Conservation (phyloP, 2,888 invertebrate species). For the Mimachlamys varia region DNA sequence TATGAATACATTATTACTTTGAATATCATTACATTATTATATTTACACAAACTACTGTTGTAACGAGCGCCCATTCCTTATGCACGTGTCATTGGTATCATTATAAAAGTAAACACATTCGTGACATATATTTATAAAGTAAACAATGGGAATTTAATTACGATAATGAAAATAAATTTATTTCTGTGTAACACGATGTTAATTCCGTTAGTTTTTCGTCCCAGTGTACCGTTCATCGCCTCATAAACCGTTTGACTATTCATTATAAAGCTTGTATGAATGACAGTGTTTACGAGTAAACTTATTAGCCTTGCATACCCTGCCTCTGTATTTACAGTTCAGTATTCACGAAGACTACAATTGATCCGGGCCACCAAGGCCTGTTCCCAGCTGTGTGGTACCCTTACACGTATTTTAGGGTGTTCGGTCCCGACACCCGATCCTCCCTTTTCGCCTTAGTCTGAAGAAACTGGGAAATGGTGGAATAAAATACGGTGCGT, state of each 20-base stretch:
- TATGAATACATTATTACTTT: too few relatives aligned
- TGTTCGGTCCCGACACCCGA: neutral
- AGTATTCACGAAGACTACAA: slow-evolving; percentile 14
- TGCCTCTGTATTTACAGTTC: neutral
- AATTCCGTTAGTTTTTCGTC: slow-evolving; percentile 4
- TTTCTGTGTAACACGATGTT: neutral
- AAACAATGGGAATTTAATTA: neutral
- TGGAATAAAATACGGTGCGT: neutral
- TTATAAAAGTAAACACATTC: neutral
- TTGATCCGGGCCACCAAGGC: neutral
- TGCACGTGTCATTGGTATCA: neutral
- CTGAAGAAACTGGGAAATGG: slow-evolving; percentile 31
- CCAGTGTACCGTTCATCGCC: slow-evolving; percentile 21
- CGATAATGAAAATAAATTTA: neutral
- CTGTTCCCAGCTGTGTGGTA: slow-evolving; percentile 31
- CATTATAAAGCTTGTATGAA: slow-evolving; percentile 7
- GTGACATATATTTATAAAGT: neutral
- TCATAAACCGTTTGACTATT: slow-evolving; percentile 15
- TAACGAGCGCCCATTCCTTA: too few relatives aligned
- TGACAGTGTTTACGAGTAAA: slow-evolving; percentile 33
- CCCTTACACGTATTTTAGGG: slow-evolving; percentile 28
- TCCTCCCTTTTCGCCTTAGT: neutral
- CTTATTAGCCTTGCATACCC: neutral
- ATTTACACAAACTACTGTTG: too few relatives aligned
- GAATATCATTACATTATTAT: too few relatives aligned